These are phyloP conservation scores for Aythya baeri DNA, from an alignment of 2,113 vertebrate genomes.

Conservation along the genomic window DNA sequence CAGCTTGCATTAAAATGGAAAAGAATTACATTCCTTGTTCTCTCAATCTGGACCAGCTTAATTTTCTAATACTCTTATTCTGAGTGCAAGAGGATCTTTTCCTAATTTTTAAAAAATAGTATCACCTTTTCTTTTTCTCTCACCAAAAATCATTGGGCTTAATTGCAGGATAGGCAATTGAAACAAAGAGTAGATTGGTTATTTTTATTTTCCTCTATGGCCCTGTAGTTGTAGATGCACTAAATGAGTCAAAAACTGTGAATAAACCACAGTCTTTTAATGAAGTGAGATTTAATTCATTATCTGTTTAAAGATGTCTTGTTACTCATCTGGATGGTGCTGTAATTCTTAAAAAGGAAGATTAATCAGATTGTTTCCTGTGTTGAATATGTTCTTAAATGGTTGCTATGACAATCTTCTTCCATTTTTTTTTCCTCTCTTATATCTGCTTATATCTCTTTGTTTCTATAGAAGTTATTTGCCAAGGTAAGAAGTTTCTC, in stretches of 20 bases:
- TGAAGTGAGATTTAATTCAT: background rate
- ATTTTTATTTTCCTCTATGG: background rate
- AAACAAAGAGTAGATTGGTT: background rate
- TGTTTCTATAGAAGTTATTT: slow-evolving; percentile 61
- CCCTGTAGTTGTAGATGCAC: background rate
- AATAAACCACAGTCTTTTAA: background rate
- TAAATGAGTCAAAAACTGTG: slow-evolving; percentile 35
- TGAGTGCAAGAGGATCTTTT: background rate
- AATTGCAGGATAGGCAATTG: background rate
- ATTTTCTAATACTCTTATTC: background rate
- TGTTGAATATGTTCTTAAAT: slow-evolving; percentile 61
- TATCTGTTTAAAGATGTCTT: background rate
- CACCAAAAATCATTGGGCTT: background rate
- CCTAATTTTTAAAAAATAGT: background rate
- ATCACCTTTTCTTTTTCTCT: background rate
- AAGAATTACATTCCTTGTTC: background rate
- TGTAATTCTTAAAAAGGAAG: slow-evolving; percentile 55
- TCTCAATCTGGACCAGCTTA: background rate
- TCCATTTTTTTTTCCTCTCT: background rate
- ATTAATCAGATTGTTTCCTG: slow-evolving; percentile 66
- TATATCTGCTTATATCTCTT: slow-evolving; percentile 56
- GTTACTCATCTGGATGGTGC: slow-evolving; percentile 13
- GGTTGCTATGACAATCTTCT: slow-evolving; percentile 76
- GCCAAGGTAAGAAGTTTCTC: slow-evolving; percentile 50
- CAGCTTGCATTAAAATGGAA: background rate